Evolutionary conservation across 2,113 vertebrate genomes (phyloP), one percentile per base, ranked within the genome.

Genomic region (Mustela lutreola): DNA sequence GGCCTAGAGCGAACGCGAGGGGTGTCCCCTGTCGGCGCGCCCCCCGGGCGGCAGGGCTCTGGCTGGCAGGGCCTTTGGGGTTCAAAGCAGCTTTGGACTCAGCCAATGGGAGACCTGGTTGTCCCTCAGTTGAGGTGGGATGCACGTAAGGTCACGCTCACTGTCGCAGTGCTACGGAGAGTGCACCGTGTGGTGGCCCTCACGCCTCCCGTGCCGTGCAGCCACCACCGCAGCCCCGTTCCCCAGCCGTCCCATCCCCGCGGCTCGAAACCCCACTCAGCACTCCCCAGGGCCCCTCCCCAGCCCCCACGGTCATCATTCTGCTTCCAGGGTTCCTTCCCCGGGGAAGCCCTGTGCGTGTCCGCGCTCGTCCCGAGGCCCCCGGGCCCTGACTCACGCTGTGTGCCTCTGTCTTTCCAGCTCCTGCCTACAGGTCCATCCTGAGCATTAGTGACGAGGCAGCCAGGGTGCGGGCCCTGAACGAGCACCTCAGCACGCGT

Each of bases 401-500:
- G 88, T 99, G 95, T 99, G 86, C 98, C 99, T 99, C 98, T 99
- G 98, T 99, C 98, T 99, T 99, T 99, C 98, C 99, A 99, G 99
- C 99, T 99, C 99, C 99, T 98, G 99, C 98, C 98, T 99, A 98
- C 99, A 99, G 98, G 98, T 99, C 98, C 99, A 99, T 99, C 99
- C 99, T 99, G 97, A 99, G 98, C 98, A 99, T 99, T 99, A 99
- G 98, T 86, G 99, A 99, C 96, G 99, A 99, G 98, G 98, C 98
- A 81, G 98, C 98, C 98, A 99, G 99, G 98, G 98, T 98, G 82
- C 99, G 93, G 98, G 99, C 99, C 97, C 98, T 99, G 99, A 99
- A 99, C 76, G 98, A 99, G 98, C 99, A 99, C 99, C 99, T 99
- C 97, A 99, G 99, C 99, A 98, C 99, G 58, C 99, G 99, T 98